A percentile compares a stretch with the other conserved stretches of the same genome.
These are phyloP conservation scores for Hormaphis cornu DNA, from an alignment of 1,140 invertebrate genomes.

Conservation along the genomic window DNA sequence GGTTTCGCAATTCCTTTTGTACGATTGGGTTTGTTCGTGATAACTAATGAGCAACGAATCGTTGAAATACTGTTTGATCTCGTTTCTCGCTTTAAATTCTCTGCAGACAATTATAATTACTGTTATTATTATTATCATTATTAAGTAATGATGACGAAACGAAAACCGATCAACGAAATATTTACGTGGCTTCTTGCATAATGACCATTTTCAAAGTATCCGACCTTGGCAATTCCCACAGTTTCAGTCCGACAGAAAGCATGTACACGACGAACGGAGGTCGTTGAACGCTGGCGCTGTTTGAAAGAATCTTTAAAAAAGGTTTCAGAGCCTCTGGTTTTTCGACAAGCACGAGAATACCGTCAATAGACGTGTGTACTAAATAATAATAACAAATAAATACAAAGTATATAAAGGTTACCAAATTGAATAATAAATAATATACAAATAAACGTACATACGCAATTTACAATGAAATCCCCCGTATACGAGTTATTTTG, in stretches of 20 bases:
- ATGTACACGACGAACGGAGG: neutral
- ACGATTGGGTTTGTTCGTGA: neutral
- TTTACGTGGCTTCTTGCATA: constrained; percentile 22
- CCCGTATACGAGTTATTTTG: no score
- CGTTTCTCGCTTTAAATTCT: neutral
- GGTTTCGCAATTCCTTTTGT: neutral
- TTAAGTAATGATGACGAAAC: neutral
- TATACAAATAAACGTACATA: no score
- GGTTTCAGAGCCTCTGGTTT: neutral
- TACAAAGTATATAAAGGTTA: no score
- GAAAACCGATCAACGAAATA: neutral
- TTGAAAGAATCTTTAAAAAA: neutral
- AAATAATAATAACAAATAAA: no score
- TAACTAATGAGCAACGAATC: neutral
- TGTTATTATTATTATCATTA: neutral
- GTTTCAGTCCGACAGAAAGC: neutral
- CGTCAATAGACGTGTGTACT: neutral
- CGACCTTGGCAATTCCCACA: constrained; percentile 11
- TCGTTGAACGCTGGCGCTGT: neutral
- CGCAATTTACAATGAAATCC: no score
- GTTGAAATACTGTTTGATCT: constrained; percentile 15
- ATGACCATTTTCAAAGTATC: neutral
- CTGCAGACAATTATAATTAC: neutral
- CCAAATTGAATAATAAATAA: no score
- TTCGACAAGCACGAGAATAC: neutral